Conservation (phyloP, 2,797 vertebrate genomes). For the Cephalopachus bancanus region DNA sequence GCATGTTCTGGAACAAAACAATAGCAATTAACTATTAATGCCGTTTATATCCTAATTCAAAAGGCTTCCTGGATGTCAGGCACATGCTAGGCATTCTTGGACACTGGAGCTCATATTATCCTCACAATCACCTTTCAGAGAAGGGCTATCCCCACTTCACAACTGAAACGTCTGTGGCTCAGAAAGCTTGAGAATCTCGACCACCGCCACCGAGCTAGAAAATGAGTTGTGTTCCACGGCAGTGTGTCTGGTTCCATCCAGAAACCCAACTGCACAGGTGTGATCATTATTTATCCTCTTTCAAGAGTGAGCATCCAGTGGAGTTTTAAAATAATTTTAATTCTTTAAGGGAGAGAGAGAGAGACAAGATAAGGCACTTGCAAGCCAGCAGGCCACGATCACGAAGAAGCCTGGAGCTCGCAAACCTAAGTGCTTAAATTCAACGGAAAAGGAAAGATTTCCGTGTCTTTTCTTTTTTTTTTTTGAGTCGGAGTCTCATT, state of each 20-base stretch:
- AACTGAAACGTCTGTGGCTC: background rate
- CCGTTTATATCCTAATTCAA: background rate
- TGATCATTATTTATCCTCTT: background rate
- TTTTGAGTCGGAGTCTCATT: too few species aligned
- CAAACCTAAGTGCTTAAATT: background rate
- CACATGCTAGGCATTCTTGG: background rate
- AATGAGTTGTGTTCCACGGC: background rate
- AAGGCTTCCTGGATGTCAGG: background rate
- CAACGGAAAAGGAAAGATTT: background rate
- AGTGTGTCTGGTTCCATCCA: background rate
- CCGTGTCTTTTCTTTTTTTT: background rate
- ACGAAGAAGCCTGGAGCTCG: background rate
- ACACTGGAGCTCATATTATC: background rate
- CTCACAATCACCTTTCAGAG: background rate
- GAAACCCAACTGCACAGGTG: background rate
- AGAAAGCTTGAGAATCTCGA: background rate
- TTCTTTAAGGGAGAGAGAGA: background rate
- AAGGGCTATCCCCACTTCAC: background rate
- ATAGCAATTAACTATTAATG: background rate
- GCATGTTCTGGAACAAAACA: background rate
- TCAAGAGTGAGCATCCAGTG: background rate
- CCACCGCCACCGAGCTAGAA: accelerated
- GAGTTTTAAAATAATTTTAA: background rate
- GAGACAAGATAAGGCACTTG: background rate
- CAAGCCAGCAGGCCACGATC: background rate